phyloP scores from a whole-genome alignment of 2,888 invertebrate species.

The Galerucella pusilla region DNA sequence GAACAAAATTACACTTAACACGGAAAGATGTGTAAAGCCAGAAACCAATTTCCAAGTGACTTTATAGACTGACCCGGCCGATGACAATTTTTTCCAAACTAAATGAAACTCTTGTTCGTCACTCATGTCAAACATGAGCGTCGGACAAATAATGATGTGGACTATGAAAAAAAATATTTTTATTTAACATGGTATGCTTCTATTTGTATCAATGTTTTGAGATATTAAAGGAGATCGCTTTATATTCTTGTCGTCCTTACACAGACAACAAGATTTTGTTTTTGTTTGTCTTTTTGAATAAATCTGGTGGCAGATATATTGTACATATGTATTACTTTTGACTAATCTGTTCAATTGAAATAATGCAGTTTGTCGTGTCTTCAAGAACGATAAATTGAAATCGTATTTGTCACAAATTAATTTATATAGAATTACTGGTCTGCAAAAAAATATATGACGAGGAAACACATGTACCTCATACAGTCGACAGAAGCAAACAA shows the following conservation, averaged over 20 bases:
- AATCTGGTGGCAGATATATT: constrained; percentile 38
- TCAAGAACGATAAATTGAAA: constrained; percentile 7
- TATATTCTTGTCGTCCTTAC: constrained; percentile 21
- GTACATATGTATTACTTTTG: constrained; percentile 45
- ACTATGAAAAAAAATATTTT: constrained; percentile 20
- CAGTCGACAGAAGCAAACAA: too few species aligned
- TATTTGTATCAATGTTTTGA: constrained; percentile 14
- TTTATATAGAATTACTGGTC: too few species aligned
- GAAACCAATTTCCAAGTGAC: constrained; percentile 53
- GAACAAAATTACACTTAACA: constrained; percentile 51
- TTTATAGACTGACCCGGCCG: constrained; percentile 64
- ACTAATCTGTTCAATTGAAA: constrained; percentile 25
- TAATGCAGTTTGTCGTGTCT: constrained; percentile 21
- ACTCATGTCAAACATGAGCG: constrained; percentile 24
- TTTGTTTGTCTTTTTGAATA: constrained; percentile 21
- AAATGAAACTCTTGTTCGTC: constrained; percentile 25
- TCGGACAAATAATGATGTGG: constrained; percentile 27
- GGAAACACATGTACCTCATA: too few species aligned
- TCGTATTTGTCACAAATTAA: neutral
- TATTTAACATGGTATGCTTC: constrained; percentile 13
- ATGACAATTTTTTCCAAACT: constrained; percentile 53
- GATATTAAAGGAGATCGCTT: constrained; percentile 30
- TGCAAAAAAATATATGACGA: too few species aligned
- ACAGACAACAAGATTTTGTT: constrained; percentile 19
- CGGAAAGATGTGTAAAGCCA: constrained; percentile 56